Evolutionary conservation across 2,797 vertebrate genomes (phyloP).

Genomic region (Pseudotriccus pelzelni): DNA sequence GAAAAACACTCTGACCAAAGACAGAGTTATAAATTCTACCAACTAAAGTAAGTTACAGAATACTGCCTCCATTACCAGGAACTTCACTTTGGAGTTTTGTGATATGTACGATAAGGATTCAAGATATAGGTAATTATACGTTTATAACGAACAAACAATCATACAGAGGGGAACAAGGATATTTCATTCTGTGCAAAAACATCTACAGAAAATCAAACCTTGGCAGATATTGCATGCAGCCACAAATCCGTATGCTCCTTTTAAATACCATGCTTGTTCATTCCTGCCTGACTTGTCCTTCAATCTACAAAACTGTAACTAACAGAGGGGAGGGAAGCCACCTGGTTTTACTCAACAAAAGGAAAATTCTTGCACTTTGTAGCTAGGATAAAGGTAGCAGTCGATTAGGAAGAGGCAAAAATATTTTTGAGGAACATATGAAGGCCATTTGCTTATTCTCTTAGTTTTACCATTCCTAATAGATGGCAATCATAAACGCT

Average conservation of each 20-base stretch:
- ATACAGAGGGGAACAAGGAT: not conserved
- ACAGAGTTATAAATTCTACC: not conserved
- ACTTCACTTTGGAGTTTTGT: not conserved
- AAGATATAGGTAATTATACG: not conserved
- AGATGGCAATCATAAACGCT: conserved; percentile 37
- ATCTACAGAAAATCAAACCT: conserved; percentile 1
- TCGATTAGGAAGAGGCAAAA: not conserved
- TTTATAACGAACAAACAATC: not conserved
- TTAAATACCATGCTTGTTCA: conserved; percentile 12
- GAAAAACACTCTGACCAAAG: not conserved
- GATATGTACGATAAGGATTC: not conserved
- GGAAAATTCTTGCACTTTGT: not conserved
- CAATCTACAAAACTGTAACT: not conserved
- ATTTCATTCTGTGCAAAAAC: not conserved
- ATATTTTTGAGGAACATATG: conserved; percentile 35
- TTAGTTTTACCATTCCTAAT: conserved; percentile 17
- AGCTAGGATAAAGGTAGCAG: not conserved
- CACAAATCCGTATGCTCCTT: not conserved
- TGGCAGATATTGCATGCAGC: not conserved
- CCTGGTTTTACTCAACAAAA: conserved; percentile 3
- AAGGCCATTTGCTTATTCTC: conserved; percentile 33
- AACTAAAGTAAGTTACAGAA: not conserved
- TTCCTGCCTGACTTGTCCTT: not conserved
- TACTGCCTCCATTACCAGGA: not conserved
- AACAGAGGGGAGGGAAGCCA: not conserved